Percentiles rank a stretch among this genome's conserved stretches.
Evolutionary conservation across 1,140 invertebrate species (phyloP).

Genomic region (Microvelia longipes): DNA sequence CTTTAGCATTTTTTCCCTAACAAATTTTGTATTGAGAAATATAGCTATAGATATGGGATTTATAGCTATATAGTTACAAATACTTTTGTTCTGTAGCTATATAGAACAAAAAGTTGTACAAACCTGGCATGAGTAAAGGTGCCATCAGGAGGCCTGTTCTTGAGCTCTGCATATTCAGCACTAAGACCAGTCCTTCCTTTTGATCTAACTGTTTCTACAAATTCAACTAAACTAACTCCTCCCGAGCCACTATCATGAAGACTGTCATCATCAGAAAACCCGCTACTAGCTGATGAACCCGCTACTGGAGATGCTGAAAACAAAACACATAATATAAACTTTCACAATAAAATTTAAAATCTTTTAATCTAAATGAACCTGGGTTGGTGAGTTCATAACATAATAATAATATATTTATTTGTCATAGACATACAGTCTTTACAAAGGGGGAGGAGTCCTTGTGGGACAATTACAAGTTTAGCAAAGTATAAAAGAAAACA

Average conservation of each 20-base stretch:
- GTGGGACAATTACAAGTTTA: too few species aligned
- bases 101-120: conserved; percentile 9
- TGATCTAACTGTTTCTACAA: conserved; percentile 56
- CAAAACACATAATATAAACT: not conserved
- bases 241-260: conserved; percentile 48
- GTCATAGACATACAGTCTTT: too few species aligned
- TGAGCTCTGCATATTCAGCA: conserved; percentile 72
- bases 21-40: too few species aligned
- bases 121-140: conserved; percentile 60
- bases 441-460: too few species aligned
- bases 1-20: too few species aligned
- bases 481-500: too few species aligned
- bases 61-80: too few species aligned
- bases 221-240: conserved; percentile 53
- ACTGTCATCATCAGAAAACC: conserved; percentile 76
- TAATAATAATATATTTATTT: too few species aligned
- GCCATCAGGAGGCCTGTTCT: conserved; percentile 61
- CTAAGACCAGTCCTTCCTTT: conserved; percentile 61
- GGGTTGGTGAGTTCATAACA: too few species aligned
- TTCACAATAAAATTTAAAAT: not conserved
- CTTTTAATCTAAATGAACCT: too few species aligned
- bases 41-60: too few species aligned
- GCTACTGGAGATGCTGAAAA: conserved; percentile 23
- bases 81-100: too few species aligned
- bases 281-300: conserved; percentile 60